Conservation (phyloP, 2,113 vertebrate genomes). For the Heterochromis multidens region DNA sequence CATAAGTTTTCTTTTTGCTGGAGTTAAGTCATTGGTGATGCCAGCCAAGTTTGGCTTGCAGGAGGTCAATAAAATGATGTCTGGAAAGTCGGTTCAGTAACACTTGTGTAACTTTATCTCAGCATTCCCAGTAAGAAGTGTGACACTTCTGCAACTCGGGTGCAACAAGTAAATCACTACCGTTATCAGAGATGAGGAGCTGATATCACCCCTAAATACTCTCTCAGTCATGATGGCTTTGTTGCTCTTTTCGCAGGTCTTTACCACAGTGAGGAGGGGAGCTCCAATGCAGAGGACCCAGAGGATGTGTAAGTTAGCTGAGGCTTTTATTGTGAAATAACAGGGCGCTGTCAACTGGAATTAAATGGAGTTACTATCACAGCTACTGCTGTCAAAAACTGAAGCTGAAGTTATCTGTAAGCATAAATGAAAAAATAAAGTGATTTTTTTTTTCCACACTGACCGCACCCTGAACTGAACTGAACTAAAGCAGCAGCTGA, state of each 20-base stretch:
- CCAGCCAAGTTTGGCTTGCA: neutral
- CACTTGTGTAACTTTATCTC: slow-evolving; percentile 32
- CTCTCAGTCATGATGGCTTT: neutral
- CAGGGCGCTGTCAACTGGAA: neutral
- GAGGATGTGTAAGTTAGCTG: slow-evolving; percentile 68
- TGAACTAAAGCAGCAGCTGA: neutral
- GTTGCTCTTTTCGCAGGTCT: slow-evolving; percentile 42
- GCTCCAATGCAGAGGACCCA: slow-evolving; percentile 50
- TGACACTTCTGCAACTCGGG: neutral
- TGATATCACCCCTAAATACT: neutral
- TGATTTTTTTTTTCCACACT: too few species aligned
- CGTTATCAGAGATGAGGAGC: neutral
- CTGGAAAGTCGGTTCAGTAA: neutral
- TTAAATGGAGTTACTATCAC: neutral
- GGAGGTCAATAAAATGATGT: neutral
- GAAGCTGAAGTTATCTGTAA: neutral
- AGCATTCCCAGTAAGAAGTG: neutral
- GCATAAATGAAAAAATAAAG: neutral
- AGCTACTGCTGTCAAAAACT: neutral
- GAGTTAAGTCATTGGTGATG: neutral
- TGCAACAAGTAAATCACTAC: neutral
- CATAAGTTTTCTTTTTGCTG: fast-evolving
- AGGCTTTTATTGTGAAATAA: neutral
- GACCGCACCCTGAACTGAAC: too few species aligned
- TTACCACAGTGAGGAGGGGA: slow-evolving; percentile 45